A percentile compares a stretch with the other conserved stretches of the same genome.
phyloP scores from a whole-genome alignment of 2,113 vertebrate species.

The Tiliqua scincoides region DNA sequence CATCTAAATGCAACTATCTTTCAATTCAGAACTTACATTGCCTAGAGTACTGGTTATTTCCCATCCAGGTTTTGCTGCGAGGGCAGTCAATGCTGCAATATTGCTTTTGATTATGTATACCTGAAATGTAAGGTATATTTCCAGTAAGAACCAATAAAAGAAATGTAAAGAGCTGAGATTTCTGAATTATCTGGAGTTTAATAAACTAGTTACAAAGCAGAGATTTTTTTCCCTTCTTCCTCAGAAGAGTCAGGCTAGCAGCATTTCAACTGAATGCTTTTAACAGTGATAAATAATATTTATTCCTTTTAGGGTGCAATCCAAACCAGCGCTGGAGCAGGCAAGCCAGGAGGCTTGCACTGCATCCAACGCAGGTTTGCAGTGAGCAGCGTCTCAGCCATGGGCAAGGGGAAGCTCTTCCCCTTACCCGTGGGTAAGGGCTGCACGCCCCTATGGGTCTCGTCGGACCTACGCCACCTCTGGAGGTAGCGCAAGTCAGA shows the following conservation, averaged over 20 bases:
- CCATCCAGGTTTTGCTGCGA: slow-evolving; percentile 77
- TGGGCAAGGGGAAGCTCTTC: too few relatives aligned
- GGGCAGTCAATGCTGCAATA: slow-evolving; percentile 67
- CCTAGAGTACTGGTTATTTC: slow-evolving; percentile 63
- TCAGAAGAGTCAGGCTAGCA: background rate
- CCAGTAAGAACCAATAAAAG: slow-evolving; percentile 23
- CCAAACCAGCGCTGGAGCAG: too few relatives aligned
- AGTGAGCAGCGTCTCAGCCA: too few relatives aligned
- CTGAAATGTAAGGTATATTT: slow-evolving; percentile 63
- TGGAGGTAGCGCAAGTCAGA: too few relatives aligned
- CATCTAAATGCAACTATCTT: background rate
- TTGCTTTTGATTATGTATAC: slow-evolving; percentile 74
- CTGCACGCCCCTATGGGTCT: too few relatives aligned
- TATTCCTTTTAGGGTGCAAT: too few relatives aligned
- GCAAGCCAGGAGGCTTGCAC: too few relatives aligned
- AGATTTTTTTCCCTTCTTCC: background rate
- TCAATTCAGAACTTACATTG: slow-evolving; percentile 62
- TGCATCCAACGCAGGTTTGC: too few relatives aligned
- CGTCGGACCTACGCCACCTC: too few relatives aligned
- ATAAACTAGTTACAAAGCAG: background rate
- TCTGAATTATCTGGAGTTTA: background rate
- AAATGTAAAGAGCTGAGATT: background rate
- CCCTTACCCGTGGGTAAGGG: too few relatives aligned
- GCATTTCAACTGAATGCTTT: slow-evolving; percentile 53
- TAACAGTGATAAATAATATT: background rate